Evolutionary conservation across 2,888 invertebrate species (phyloP), one percentile per base, ranked within the genome.

Genomic region (Eupithecia vulgata): DNA sequence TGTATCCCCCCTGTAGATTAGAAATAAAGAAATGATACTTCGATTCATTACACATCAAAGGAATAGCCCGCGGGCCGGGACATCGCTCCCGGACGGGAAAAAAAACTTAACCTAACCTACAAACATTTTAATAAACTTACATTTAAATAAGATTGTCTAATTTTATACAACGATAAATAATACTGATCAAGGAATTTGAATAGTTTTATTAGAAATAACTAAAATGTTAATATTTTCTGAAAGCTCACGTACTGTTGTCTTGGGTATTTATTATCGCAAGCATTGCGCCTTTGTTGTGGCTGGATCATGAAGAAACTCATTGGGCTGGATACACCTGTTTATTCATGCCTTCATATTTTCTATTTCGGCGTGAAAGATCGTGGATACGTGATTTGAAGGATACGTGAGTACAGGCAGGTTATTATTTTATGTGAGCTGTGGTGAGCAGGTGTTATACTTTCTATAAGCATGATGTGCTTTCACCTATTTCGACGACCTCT

Each of bases 241-340:
- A 52, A 21, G 1, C 21, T 12, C 52, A 52, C 21, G 12, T 52
- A 52, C 12, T 57, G 5, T 12, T 57, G 5, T 25, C 5, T 13
- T 12, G 21, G 21, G 21, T 52, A 57, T 57, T 25, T 57, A 12
- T 30, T 37, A 37, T 6, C 7, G 37, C 37, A 6, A 7, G 37
- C 8, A 37, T 37, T 37, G 37, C 3, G 25, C 25, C 21, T 25
- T 57, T 25, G 57, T 57, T 12, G 57, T 25, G 57, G 48, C 48
- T 52, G 21, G 25, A 57, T 57, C 57, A 57, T 25, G 57, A 13
- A 57, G 25, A 57, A 57, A 57, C 57, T 57, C 25, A 57, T 5
- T 57, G 57, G 40, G 65, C 52, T 52, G 35, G 64, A 70, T 35
- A 52, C n/a, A n/a, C n/a, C 68, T 75, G 59, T 64, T 78, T 71